Evolutionary conservation across 2,888 invertebrate genomes (phyloP), one percentile per base, ranked within the genome.

Genomic region (Ferdinandea cuprea): DNA sequence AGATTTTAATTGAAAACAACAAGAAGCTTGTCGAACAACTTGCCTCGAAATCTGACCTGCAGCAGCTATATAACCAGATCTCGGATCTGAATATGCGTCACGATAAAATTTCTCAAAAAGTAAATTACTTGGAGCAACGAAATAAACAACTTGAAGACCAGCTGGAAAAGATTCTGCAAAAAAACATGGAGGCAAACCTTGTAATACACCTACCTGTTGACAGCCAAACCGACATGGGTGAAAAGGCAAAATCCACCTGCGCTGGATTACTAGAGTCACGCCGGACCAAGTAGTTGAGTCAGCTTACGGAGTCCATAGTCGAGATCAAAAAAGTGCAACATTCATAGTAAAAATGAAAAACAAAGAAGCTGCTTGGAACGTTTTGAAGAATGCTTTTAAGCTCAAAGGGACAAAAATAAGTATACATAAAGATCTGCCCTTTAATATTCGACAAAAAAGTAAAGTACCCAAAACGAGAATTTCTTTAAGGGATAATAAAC

Each of bases 211-310:
- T 56, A 13, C 46, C 56, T 56, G 9, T 21, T 17, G 68, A 68
- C n/a, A 21, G n/a, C 7, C 35, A 68, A 32, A 46, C 11, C n/a
- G 54, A 46, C 21, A 68, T 68, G 35, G 15, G 46, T 7, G 58
- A 48, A 30, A 56, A 68, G 44, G 48, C 58, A 3, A 69, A 58
- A 48, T 11, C 69, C 46, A 48, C 50, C 19, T 69, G 68, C 68
- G 56, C 68, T 6, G 8, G 56, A 13, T 35, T 46, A 21, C 9
- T 46, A 21, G 46, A 44, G n/a, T n/a, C n/a, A n/a, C n/a, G n/a
- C n/a, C n/a, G n/a, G n/a, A n/a, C n/a, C n/a, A n/a, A n/a, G n/a
- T n/a, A n/a, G n/a, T n/a, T n/a, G n/a, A 32, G 30, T 32, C 30
- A 0, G 7, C 30, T 4, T 32, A 32, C 7, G 7, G 7, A 28